Percentiles rank a stretch among this genome's conserved stretches.
Conservation (phyloP, 2,888 invertebrate genomes). For the Scotopteryx bipunctaria region DNA sequence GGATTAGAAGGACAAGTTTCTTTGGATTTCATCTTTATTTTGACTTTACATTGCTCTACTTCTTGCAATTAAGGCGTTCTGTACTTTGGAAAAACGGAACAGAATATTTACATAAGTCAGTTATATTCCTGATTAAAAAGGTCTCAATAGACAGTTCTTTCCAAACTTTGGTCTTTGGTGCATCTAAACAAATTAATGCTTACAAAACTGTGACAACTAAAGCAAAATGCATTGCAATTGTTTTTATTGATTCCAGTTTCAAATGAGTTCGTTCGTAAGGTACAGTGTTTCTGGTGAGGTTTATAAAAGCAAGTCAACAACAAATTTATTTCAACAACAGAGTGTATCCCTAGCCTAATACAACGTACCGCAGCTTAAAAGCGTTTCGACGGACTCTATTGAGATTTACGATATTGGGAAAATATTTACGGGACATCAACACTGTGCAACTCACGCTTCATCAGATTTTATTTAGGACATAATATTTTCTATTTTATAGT, state of each 20-base stretch:
- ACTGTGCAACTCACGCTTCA: constrained; percentile 28
- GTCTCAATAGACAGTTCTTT: too few species aligned
- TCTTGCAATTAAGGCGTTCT: neutral
- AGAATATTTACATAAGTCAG: too few species aligned
- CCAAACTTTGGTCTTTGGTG: too few species aligned
- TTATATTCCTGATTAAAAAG: too few species aligned
- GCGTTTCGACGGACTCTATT: constrained; percentile 29
- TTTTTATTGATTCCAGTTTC: too few species aligned
- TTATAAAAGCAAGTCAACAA: too few species aligned
- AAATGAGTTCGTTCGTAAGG: too few species aligned
- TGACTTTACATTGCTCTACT: neutral
- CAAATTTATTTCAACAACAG: constrained; percentile 5
- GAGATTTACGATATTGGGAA: constrained; percentile 34
- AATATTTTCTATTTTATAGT: constrained; percentile 15
- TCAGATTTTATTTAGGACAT: constrained; percentile 26
- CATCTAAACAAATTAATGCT: too few species aligned
- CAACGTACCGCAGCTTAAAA: constrained; percentile 27
- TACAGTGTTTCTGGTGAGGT: too few species aligned
- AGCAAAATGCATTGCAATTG: too few species aligned
- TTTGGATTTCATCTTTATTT: neutral
- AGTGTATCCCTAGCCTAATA: constrained; percentile 11
- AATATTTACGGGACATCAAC: constrained; percentile 32
- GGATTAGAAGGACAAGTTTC: constrained; percentile 11
- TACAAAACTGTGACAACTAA: too few species aligned
- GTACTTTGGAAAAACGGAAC: neutral